Percentiles rank a stretch among this genome's conserved stretches.
Evolutionary conservation across 2,888 invertebrate genomes (phyloP).

Genomic region (Mylabris sibirica): DNA sequence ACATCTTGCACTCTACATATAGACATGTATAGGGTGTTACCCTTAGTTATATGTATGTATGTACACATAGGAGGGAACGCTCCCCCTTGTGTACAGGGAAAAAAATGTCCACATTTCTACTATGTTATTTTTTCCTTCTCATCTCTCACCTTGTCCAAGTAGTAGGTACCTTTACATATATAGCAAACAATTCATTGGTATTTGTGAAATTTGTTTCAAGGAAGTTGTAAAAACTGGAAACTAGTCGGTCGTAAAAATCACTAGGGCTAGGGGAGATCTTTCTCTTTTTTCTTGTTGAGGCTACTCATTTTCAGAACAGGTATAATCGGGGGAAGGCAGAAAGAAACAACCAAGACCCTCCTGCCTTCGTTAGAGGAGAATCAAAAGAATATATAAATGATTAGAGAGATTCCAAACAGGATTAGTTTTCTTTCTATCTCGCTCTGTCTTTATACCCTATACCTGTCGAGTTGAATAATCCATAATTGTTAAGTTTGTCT

Average conservation of each 20-base stretch:
- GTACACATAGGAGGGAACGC: constrained; percentile 15
- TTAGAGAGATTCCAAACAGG: constrained; percentile 40
- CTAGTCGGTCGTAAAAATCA: constrained; percentile 21
- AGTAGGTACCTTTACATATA: too few species aligned
- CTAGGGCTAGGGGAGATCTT: not conserved
- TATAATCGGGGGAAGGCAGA: too few species aligned
- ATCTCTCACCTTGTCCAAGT: not conserved
- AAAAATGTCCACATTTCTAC: constrained; percentile 26
- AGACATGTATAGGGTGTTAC: constrained; percentile 38
- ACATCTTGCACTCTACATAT: constrained; percentile 39
- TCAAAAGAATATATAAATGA: constrained; percentile 34
- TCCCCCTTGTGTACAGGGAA: constrained; percentile 14
- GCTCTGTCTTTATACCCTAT: constrained; percentile 1
- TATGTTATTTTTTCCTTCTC: not conserved
- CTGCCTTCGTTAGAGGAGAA: constrained; percentile 29
- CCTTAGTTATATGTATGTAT: constrained; percentile 34
- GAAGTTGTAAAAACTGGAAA: not conserved
- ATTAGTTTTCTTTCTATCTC: constrained; percentile 21
- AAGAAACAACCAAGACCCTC: not conserved
- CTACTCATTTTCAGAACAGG: too few species aligned
- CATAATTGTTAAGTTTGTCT: constrained; percentile 39
- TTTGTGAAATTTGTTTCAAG: not conserved
- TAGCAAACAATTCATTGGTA: not conserved
- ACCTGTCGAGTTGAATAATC: constrained; percentile 17
- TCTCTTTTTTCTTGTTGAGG: too few species aligned